Conservation (phyloP, 2,888 invertebrate species). For the Agonopterix alstromeriana region DNA sequence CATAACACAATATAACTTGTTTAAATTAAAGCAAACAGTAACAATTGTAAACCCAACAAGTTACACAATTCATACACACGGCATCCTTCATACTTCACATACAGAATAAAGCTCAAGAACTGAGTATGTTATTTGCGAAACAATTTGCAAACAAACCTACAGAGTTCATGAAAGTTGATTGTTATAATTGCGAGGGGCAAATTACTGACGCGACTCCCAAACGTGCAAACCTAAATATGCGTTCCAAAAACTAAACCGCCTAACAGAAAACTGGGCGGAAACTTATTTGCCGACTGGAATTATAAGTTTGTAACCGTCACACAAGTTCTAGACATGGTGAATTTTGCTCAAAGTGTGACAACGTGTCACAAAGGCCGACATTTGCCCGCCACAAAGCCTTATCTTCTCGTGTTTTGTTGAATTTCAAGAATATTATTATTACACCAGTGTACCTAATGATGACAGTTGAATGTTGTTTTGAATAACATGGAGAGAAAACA, state of each 20-base stretch:
- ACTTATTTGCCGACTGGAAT: no score
- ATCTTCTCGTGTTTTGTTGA: conserved; percentile 20
- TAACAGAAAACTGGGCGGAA: no score
- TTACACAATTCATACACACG: background rate
- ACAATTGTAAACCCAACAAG: no score
- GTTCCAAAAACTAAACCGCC: background rate
- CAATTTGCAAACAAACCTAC: conserved; percentile 27
- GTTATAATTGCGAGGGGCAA: conserved; percentile 36
- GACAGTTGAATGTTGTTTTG: conserved; percentile 4
- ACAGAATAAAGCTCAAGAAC: no score
- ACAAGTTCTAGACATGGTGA: conserved; percentile 23
- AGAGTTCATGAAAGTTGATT: conserved; percentile 34
- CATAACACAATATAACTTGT: no score
- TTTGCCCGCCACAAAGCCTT: conserved; percentile 30
- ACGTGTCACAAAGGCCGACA: conserved; percentile 24
- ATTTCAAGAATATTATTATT: conserved; percentile 12
- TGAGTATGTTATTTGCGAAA: background rate
- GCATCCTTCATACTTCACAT: background rate
- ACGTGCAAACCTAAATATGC: conserved; percentile 4
- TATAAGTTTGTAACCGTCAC: conserved; percentile 14
- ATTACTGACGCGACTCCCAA: conserved; percentile 19
- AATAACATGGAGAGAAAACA: background rate
- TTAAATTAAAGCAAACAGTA: no score
- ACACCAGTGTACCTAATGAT: conserved; percentile 13
- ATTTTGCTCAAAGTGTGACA: conserved; percentile 26